These are phyloP conservation scores for Chunga burmeisteri DNA, from an alignment of 2,113 vertebrate species.

Conservation along the genomic window DNA sequence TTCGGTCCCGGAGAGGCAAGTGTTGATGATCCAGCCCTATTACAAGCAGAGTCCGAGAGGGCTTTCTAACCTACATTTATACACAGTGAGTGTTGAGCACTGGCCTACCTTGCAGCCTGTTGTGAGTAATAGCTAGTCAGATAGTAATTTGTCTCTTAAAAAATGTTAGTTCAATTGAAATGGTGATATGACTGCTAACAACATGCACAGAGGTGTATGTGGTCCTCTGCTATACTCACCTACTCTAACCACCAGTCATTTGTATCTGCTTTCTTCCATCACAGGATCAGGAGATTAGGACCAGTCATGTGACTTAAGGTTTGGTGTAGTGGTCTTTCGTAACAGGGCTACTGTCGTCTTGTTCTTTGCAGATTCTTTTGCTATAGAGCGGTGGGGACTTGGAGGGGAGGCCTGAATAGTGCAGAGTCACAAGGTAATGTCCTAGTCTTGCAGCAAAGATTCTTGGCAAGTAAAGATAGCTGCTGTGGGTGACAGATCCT, in stretches of 20 bases:
- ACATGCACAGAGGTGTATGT: not conserved
- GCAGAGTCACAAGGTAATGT: not conserved
- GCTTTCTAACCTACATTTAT: not conserved
- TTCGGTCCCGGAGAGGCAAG: not conserved
- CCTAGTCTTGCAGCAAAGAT: not conserved
- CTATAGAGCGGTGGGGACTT: not conserved
- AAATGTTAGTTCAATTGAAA: not conserved
- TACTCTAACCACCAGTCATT: not conserved
- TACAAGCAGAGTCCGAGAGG: not conserved
- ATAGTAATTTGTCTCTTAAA: not conserved
- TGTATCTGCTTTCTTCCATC: not conserved
- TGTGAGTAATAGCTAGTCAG: not conserved
- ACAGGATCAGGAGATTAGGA: not conserved
- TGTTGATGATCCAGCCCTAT: not conserved
- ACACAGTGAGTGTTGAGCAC: not conserved
- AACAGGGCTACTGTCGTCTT: not conserved
- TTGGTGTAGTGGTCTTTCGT: not conserved
- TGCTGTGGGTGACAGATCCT: not conserved
- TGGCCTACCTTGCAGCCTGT: not conserved
- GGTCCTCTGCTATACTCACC: not conserved
- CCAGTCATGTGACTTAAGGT: not conserved
- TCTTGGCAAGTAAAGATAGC: not conserved
- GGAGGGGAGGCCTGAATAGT: not conserved
- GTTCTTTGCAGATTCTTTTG: not conserved
- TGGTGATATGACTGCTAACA: not conserved